Evolutionary conservation across 1,140 invertebrate species (phyloP), one percentile per base, ranked within the genome.

Genomic region (Zaprionus capensis): DNA sequence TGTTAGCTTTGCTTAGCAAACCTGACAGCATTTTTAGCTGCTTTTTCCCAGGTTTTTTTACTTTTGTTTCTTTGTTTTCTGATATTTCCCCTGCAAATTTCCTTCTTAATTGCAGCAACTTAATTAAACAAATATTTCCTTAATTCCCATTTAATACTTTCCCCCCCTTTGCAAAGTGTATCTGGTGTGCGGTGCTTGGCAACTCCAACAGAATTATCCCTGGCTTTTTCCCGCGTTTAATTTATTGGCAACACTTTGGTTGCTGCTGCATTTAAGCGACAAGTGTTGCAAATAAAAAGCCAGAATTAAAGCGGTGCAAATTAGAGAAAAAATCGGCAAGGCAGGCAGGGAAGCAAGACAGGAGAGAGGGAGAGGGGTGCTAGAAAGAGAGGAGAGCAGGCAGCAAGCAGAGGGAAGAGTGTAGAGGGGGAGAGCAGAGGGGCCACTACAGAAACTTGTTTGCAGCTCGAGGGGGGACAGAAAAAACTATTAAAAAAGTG

Each of bases 281-380:
- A 88, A 88, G 81, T 88, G 85, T 88, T 88, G 85, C 85, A 88
- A 88, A 88, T 85, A 88, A 88, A 88, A 91, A 85, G 79, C 76
- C 61, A 88, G 90, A 85, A 88, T 88, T 88, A 88, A 88, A 85
- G 85, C 81, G 81, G 59, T 82, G 85, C 86, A 82, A 81, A 88
- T 88, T 85, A 90, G 79, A 76, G 53, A 62, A 63, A 59, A 58
- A 20, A 56, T 53, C 61, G 58, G 41, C 71, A 78, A 9, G 41
- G 22, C 4, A 26, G 24, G 24, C 22, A 24, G 3, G 28, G 7
- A 7, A 31, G 22, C 22, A 22, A 22, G 22, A 2, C 22, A 22
- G 22, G 7, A 0, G 4, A 24, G n/a, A 17, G 41, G 7, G n/a
- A 17, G n/a, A n/a, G 3, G n/a, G 2, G 31, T 31, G 28, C 28